These are phyloP conservation scores for Lithobates pipiens DNA, from an alignment of 2,797 vertebrate species.

Conservation along the genomic window DNA sequence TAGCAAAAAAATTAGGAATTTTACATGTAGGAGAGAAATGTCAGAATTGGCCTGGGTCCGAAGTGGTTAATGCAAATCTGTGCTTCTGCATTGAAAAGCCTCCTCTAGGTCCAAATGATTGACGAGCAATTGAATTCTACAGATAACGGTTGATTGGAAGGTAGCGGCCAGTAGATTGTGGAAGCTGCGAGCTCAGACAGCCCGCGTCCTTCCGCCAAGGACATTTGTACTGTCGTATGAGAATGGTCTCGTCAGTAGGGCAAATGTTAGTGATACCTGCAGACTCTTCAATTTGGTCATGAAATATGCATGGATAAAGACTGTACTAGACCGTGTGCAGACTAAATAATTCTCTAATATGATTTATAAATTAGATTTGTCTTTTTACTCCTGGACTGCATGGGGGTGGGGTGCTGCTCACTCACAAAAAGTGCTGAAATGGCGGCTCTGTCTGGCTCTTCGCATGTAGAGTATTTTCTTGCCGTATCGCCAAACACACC, in stretches of 20 bases:
- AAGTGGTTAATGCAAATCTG: no score
- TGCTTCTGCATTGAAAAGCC: no score
- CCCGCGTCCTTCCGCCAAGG: slow-evolving; percentile 1
- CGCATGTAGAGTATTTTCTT: not conserved
- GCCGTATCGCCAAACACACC: no score
- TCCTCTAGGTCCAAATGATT: not conserved
- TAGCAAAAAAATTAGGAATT: no score
- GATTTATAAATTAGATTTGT: slow-evolving; percentile 12
- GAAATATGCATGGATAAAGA: slow-evolving; percentile 25
- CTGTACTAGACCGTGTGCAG: not conserved
- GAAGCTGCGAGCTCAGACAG: no score
- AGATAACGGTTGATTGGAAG: not conserved
- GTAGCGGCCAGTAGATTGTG: not conserved
- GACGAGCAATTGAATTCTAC: not conserved
- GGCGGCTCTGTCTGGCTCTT: not conserved
- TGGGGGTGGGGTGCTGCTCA: not conserved
- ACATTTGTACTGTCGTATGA: not conserved
- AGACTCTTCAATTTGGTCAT: slow-evolving; percentile 22
- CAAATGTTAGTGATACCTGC: not conserved
- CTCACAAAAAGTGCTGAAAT: not conserved
- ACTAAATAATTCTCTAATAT: slow-evolving; percentile 4
- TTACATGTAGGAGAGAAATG: no score
- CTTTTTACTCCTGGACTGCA: not conserved
- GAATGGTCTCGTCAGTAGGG: not conserved
- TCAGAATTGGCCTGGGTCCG: no score